phyloP scores from a whole-genome alignment of 2,797 vertebrate genomes.

The Amphiprion clarkii region DNA sequence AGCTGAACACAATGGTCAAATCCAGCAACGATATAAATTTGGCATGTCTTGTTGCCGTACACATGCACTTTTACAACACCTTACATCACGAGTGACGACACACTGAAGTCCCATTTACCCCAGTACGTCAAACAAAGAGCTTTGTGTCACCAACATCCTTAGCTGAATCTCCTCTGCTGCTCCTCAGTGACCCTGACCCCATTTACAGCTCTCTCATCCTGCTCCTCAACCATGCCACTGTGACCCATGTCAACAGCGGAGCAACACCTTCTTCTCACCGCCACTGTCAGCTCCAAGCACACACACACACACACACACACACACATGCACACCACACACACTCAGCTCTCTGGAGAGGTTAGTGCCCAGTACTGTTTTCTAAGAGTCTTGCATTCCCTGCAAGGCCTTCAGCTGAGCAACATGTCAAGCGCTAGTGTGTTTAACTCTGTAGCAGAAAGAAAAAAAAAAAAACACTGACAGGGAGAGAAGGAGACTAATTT shows the following conservation, averaged over 20 bases:
- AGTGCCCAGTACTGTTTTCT: constrained; percentile 44
- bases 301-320: constrained; percentile 10
- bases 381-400: constrained; percentile 40
- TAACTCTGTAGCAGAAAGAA: constrained; percentile 40
- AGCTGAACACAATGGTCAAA: neutral
- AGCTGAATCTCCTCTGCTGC: constrained; percentile 50
- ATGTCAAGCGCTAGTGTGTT: constrained; percentile 45
- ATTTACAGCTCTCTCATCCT: constrained; percentile 44
- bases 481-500: constrained; percentile 49
- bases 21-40: constrained; percentile 3
- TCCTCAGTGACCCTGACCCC: constrained; percentile 62
- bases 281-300: constrained; percentile 11
- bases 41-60: constrained; percentile 4
- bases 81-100: constrained; percentile 15
- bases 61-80: constrained; percentile 32
- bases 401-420: constrained; percentile 38
- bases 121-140: constrained; percentile 47
- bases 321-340: constrained; percentile 8
- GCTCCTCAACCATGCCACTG: constrained; percentile 44
- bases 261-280: constrained; percentile 47
- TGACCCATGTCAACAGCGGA: constrained; percentile 62
- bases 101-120: constrained; percentile 26
- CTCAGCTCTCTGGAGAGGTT: constrained; percentile 42
- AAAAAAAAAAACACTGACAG: constrained; percentile 33
- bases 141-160: constrained; percentile 35